These are phyloP conservation scores for Anolis sagrei DNA, from an alignment of 2,113 vertebrate species.

Conservation along the genomic window DNA sequence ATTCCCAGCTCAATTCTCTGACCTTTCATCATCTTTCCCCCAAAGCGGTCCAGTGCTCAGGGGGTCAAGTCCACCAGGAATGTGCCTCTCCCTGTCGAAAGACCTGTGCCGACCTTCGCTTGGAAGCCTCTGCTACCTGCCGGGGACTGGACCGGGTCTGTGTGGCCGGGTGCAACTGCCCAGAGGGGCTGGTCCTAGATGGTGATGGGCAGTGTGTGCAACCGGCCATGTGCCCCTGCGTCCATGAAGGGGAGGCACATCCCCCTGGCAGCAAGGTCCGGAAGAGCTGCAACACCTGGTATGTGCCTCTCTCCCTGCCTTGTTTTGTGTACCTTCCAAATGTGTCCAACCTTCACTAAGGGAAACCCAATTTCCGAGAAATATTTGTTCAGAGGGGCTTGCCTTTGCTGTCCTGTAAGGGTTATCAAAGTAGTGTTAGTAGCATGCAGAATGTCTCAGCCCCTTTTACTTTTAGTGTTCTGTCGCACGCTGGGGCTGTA, in stretches of 20 bases:
- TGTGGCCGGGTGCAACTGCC: conserved; percentile 89
- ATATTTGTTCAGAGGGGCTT: too few relatives aligned
- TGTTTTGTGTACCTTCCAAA: too few relatives aligned
- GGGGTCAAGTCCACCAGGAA: conserved; percentile 87
- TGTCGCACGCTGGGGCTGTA: too few relatives aligned
- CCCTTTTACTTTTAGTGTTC: too few relatives aligned
- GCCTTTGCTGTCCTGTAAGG: too few relatives aligned
- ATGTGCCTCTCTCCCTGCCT: conserved; percentile 35
- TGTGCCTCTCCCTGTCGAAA: conserved; percentile 79
- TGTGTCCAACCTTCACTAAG: too few relatives aligned
- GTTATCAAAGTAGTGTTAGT: too few relatives aligned
- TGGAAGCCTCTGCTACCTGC: conserved; percentile 69
- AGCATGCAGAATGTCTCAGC: too few relatives aligned
- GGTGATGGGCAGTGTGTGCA: conserved; percentile 84
- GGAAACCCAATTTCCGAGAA: too few relatives aligned
- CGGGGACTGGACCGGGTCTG: conserved; percentile 65
- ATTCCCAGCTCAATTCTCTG: too few relatives aligned
- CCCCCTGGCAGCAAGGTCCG: conserved; percentile 69
- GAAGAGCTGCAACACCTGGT: conserved; percentile 86
- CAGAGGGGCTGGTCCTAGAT: conserved; percentile 80
- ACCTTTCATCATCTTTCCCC: rapidly evolving
- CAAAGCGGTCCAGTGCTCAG: conserved; percentile 79
- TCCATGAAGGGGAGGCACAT: conserved; percentile 66
- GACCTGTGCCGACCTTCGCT: conserved; percentile 77
- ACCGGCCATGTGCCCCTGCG: conserved; percentile 79